These are phyloP conservation scores for Muntiacus muntjak DNA, from an alignment of 2,113 vertebrate genomes.

Conservation along the genomic window DNA sequence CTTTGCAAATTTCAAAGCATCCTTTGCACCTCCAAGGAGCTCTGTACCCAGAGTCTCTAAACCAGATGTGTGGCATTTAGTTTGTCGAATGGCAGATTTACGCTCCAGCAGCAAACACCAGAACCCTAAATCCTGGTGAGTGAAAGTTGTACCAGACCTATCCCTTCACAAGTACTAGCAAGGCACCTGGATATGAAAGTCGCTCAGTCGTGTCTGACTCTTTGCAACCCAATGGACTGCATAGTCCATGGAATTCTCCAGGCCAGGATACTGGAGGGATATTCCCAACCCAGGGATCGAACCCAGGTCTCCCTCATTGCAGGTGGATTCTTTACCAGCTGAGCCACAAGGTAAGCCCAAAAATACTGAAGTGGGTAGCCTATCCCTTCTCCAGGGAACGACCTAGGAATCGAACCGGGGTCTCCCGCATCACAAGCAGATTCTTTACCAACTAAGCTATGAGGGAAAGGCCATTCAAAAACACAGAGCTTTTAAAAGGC, in stretches of 20 bases:
- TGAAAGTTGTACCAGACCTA: neutral
- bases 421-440: neutral
- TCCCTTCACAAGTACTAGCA: neutral
- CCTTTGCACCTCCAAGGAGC: neutral
- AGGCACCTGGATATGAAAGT: neutral
- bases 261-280: neutral
- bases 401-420: accelerated
- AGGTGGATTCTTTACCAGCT: neutral
- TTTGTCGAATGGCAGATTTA: neutral
- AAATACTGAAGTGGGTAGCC: neutral
- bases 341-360: neutral
- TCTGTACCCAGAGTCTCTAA: neutral
- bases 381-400: accelerated
- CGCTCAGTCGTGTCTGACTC: accelerated
- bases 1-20: neutral
- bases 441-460: neutral
- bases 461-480: neutral
- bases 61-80: neutral
- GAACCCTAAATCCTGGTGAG: neutral
- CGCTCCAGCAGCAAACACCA: neutral
- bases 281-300: neutral
- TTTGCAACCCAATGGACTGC: neutral
- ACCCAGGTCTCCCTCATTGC: neutral
- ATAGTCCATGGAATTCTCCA: neutral
- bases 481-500: neutral